phyloP scores from a whole-genome alignment of 2,113 vertebrate species.

The Marmota monax region DNA sequence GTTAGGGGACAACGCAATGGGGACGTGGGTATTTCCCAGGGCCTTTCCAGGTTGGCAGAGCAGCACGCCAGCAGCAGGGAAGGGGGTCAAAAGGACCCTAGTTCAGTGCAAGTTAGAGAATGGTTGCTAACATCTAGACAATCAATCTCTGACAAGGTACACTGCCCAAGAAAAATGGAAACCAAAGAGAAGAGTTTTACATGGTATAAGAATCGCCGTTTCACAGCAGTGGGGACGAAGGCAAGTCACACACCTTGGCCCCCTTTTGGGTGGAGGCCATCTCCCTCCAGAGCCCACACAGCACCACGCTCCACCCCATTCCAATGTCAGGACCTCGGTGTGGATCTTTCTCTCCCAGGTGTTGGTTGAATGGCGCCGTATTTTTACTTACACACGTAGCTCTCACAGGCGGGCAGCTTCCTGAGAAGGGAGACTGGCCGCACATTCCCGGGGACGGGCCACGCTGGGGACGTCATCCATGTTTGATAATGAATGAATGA shows the following conservation, averaged over 20 bases:
- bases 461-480: too few relatives aligned
- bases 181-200: too few relatives aligned
- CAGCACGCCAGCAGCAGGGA: too few relatives aligned
- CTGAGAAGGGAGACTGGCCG: background rate
- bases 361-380: background rate
- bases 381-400: background rate
- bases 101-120: too few relatives aligned
- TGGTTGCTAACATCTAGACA: too few relatives aligned
- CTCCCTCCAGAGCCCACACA: background rate
- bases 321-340: background rate
- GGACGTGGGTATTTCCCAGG: too few relatives aligned
- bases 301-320: too few relatives aligned
- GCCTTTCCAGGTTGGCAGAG: too few relatives aligned
- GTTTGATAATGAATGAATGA: background rate
- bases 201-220: background rate
- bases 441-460: background rate
- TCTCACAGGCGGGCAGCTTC: background rate
- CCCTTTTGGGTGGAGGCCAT: background rate
- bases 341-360: background rate
- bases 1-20: too few relatives aligned
- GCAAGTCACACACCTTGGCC: background rate
- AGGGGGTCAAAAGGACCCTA: too few relatives aligned
- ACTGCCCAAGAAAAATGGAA: too few relatives aligned
- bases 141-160: too few relatives aligned
- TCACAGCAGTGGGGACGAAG: background rate